Percentiles rank a stretch among this genome's conserved stretches.
These are phyloP conservation scores for Ciconia boyciana DNA, from an alignment of 2,113 vertebrate species.

Conservation along the genomic window DNA sequence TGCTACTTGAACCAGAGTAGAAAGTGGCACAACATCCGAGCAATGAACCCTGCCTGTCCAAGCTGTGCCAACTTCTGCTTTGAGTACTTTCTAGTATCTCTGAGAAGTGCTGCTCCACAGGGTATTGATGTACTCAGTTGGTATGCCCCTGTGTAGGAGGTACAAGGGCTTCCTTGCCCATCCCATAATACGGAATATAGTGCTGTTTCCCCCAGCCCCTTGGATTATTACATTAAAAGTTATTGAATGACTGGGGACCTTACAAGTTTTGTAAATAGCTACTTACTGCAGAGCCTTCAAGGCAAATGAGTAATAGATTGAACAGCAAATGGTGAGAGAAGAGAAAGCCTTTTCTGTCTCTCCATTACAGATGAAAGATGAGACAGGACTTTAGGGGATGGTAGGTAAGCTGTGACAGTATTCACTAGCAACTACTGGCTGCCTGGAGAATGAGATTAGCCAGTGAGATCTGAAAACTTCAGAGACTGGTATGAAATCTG, in stretches of 20 bases:
- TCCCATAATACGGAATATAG: not conserved
- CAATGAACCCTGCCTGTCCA: not conserved
- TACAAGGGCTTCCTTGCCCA: not conserved
- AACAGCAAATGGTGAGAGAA: not conserved
- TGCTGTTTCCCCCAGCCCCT: not conserved
- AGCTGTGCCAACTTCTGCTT: not conserved
- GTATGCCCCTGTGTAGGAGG: not conserved
- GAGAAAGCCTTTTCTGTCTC: not conserved
- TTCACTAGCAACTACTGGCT: not conserved
- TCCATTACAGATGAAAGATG: fast-evolving
- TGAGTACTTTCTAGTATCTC: not conserved
- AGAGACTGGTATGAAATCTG: not conserved
- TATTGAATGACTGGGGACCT: not conserved
- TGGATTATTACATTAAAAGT: not conserved
- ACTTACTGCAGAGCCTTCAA: not conserved
- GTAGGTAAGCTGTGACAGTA: not conserved
- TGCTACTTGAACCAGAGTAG: not conserved
- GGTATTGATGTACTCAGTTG: not conserved
- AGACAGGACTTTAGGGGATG: not conserved
- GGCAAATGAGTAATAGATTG: not conserved
- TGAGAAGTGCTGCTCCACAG: not conserved
- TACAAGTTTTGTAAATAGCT: not conserved
- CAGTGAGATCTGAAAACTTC: not conserved
- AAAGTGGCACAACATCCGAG: not conserved
- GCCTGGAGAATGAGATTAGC: not conserved